A percentile compares a stretch with the other conserved stretches of the same genome.
phyloP scores from a whole-genome alignment of 2,113 vertebrate genomes.

The Mastomys natalensis region DNA sequence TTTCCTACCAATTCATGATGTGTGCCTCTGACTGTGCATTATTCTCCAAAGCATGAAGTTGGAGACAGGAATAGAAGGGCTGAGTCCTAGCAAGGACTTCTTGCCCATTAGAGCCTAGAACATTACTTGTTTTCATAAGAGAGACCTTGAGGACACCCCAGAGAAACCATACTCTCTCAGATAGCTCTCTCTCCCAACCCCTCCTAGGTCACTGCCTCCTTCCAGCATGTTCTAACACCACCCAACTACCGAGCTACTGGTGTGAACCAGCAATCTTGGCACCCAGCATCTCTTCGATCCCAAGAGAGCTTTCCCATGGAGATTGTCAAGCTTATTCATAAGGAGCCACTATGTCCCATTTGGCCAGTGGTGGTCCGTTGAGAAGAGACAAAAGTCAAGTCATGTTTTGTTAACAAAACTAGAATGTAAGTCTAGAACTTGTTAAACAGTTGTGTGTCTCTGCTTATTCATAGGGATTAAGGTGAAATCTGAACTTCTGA shows the following conservation, averaged over 20 bases:
- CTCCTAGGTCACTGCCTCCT: neutral
- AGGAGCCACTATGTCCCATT: neutral
- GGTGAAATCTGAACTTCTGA: conserved; percentile 78
- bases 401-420: neutral
- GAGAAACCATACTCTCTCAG: neutral
- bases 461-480: conserved; percentile 52
- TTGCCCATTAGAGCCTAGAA: neutral
- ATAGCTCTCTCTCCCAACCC: neutral
- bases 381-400: neutral
- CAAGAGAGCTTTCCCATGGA: neutral
- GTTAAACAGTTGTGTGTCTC: conserved; percentile 53
- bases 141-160: neutral
- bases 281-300: neutral
- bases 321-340: neutral
- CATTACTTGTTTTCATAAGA: neutral
- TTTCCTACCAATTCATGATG: neutral
- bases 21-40: neutral
- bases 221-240: neutral
- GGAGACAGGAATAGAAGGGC: neutral
- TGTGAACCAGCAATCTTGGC: neutral
- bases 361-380: neutral
- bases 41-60: neutral
- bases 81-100: neutral
- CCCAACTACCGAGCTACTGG: neutral
- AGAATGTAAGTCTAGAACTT: conserved; percentile 65